Evolutionary conservation across 1,140 invertebrate genomes (phyloP).

Genomic region (Magallana ariakensis): DNA sequence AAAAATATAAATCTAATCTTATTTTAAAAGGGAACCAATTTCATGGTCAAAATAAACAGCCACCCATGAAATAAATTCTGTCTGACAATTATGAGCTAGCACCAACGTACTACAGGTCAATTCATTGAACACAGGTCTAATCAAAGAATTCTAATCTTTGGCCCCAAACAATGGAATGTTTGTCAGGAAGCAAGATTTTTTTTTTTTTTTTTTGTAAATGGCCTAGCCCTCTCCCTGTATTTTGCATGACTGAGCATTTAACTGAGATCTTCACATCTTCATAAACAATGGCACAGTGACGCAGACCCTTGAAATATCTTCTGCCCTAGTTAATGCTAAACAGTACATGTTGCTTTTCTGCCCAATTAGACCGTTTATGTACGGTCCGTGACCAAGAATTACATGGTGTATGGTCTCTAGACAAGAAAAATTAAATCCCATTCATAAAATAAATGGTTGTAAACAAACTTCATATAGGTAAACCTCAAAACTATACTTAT

Average conservation of each 20-base stretch:
- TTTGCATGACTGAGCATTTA: neutral
- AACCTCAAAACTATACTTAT: too few relatives aligned
- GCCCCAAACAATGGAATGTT: neutral
- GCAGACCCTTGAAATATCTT: neutral
- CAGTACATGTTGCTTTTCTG: constrained; percentile 1
- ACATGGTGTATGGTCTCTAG: neutral
- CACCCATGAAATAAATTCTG: too few relatives aligned
- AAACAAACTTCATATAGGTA: neutral
- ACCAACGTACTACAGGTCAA: too few relatives aligned
- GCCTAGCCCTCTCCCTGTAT: neutral
- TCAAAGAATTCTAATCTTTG: neutral
- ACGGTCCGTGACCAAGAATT: neutral
- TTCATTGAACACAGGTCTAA: too few relatives aligned
- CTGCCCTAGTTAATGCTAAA: neutral
- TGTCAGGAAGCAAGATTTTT: constrained; percentile 8
- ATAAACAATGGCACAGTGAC: neutral
- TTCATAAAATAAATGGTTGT: constrained; percentile 13
- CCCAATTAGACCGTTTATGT: constrained; percentile 5
- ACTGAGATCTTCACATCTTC: neutral
- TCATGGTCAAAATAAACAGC: too few relatives aligned
- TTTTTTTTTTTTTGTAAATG: neutral
- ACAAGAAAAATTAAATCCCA: constrained; percentile 1
- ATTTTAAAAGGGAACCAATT: too few relatives aligned
- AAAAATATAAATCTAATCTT: too few relatives aligned
- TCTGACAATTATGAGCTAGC: too few relatives aligned